Evolutionary conservation across 2,113 vertebrate species (phyloP).

Genomic region (Galbula dea): DNA sequence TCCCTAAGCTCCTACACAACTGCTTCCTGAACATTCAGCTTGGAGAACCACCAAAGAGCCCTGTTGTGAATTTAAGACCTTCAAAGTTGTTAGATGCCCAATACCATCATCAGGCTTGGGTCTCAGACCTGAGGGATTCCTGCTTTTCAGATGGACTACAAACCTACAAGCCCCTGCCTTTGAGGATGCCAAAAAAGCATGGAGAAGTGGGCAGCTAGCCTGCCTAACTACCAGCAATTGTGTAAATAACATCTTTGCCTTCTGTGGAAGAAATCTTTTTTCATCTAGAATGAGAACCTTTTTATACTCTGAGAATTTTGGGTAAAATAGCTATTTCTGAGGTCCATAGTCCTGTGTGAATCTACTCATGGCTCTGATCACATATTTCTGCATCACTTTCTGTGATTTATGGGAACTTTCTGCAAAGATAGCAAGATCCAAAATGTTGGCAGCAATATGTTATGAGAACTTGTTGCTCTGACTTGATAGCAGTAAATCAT

Average conservation of each 20-base stretch:
- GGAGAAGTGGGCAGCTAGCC: background rate
- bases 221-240: background rate
- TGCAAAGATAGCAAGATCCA: background rate
- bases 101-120: fast-evolving
- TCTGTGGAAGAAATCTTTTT: background rate
- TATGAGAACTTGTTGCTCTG: background rate
- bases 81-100: fast-evolving
- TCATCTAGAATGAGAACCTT: background rate
- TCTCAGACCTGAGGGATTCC: background rate
- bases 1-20: background rate
- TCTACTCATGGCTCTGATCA: background rate
- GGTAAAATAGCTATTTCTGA: background rate
- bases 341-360: background rate
- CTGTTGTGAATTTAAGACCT: background rate
- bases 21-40: background rate
- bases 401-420: background rate
- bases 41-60: background rate
- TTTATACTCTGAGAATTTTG: background rate
- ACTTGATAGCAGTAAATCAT: background rate
- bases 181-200: background rate
- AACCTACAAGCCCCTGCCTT: fast-evolving
- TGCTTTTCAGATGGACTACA: background rate
- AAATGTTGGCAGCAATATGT: background rate
- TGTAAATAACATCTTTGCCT: background rate
- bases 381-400: no score